A percentile compares a stretch with the other conserved stretches of the same genome.
Conservation (phyloP, 53 echinoderm and acorn worm genomes). For the Paracentrotus lividus region DNA sequence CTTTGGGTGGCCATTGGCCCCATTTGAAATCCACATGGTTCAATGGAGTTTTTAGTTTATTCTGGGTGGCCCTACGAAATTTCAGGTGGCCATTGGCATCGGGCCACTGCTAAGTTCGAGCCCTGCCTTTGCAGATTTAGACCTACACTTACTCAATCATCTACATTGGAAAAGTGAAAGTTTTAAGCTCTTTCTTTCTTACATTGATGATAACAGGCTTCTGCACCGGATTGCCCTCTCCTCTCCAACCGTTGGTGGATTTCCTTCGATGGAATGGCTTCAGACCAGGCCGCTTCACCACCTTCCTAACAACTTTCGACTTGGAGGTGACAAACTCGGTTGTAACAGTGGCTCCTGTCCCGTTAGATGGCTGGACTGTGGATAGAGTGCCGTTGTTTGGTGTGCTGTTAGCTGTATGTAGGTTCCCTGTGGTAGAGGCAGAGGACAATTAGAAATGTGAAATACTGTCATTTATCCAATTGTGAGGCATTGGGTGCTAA, state of each 20-base stretch:
- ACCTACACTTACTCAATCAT: neutral
- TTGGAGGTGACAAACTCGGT: conserved; percentile 61
- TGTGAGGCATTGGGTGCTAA: too few relatives aligned
- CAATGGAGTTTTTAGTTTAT: too few relatives aligned
- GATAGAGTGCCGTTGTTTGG: conserved; percentile 13
- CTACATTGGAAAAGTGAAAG: neutral
- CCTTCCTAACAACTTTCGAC: conserved; percentile 78
- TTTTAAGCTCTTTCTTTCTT: conserved; percentile 22
- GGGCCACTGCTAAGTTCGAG: too few relatives aligned
- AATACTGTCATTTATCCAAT: neutral
- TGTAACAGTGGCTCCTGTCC: conserved; percentile 35
- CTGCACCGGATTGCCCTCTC: conserved; percentile 84
- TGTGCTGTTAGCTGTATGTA: conserved; percentile 23
- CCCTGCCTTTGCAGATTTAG: too few relatives aligned
- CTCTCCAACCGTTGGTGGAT: conserved; percentile 97
- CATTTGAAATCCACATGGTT: too few relatives aligned
- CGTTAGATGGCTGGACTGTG: neutral
- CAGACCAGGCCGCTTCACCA: conserved; percentile 80
- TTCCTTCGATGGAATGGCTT: conserved; percentile 81
- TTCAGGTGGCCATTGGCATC: too few relatives aligned
- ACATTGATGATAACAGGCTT: conserved; percentile 84
- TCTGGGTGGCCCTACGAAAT: too few relatives aligned
- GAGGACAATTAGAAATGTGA: neutral
- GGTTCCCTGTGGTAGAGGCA: conserved; percentile 11
- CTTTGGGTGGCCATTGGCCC: too few relatives aligned